phyloP scores from a whole-genome alignment of 2,113 vertebrate species.

The Oreocharis arfaki region DNA sequence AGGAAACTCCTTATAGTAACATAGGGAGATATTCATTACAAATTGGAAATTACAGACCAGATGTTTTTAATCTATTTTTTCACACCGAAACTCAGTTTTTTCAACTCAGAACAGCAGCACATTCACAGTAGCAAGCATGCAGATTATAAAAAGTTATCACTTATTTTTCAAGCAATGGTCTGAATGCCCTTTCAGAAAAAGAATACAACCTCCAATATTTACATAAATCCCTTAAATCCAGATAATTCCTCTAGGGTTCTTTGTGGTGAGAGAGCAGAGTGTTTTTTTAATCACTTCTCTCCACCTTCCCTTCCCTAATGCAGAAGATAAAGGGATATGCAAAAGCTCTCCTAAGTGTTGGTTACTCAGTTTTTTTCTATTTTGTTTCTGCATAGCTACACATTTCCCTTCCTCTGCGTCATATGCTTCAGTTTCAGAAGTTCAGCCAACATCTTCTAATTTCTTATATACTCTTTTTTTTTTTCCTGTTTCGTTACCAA shows the following conservation, averaged over 20 bases:
- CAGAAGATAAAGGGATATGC: neutral
- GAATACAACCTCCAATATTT: neutral
- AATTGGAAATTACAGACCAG: slow-evolving; percentile 9
- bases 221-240: neutral
- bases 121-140: neutral
- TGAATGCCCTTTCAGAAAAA: neutral
- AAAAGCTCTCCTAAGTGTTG: neutral
- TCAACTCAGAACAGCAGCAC: neutral
- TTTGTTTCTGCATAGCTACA: neutral
- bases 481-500: neutral
- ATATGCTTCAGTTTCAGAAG: neutral
- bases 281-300: neutral
- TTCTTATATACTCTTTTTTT: neutral
- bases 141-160: neutral
- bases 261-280: neutral
- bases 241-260: neutral
- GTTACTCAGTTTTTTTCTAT: neutral
- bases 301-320: neutral
- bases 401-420: neutral
- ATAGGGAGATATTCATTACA: neutral
- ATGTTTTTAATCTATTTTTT: neutral
- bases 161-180: neutral
- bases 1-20: neutral
- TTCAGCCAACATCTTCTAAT: neutral
- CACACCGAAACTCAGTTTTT: too few species aligned